phyloP scores from a whole-genome alignment of 1,140 invertebrate species.

The Heliothis subflexa region DNA sequence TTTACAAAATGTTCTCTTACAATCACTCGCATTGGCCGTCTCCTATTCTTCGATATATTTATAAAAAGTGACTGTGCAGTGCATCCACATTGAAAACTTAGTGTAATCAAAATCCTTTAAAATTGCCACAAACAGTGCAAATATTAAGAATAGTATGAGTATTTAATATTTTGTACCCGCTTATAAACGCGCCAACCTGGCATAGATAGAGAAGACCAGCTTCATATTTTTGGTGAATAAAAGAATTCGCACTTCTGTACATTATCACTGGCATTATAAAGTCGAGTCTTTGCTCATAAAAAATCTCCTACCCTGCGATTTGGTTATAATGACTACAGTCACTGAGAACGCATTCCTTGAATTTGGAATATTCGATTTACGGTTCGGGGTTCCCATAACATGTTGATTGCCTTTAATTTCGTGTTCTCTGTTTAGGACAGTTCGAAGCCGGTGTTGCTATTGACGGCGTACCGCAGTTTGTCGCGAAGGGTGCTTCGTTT shows the following conservation, averaged over 20 bases:
- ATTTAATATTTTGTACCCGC: constrained; percentile 2
- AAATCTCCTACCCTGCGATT: constrained; percentile 28
- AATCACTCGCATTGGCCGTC: neutral
- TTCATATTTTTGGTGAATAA: neutral
- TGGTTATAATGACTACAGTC: constrained; percentile 11
- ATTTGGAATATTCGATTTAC: constrained; percentile 12
- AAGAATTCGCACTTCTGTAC: constrained; percentile 6
- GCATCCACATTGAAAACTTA: constrained; percentile 11
- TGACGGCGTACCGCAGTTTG: constrained; percentile 98
- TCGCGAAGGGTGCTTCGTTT: constrained; percentile 97
- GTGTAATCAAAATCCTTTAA: constrained; percentile 3
- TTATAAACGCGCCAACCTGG: neutral
- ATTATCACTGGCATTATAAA: constrained; percentile 22
- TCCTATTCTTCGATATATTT: neutral
- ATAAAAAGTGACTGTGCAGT: constrained; percentile 18
- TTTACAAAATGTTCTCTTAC: no score
- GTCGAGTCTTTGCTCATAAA: constrained; percentile 26
- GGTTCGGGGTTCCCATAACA: neutral
- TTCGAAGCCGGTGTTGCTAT: constrained; percentile 99
- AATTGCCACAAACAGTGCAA: constrained; percentile 29
- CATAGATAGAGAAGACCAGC: constrained; percentile 12
- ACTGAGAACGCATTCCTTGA: neutral
- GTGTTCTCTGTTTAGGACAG: constrained; percentile 90
- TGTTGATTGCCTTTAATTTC: neutral
- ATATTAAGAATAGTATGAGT: constrained; percentile 21